A percentile compares a stretch with the other conserved stretches of the same genome.
Conservation (phyloP, 2,113 vertebrate genomes). For the Neodontobutis hainanensis region DNA sequence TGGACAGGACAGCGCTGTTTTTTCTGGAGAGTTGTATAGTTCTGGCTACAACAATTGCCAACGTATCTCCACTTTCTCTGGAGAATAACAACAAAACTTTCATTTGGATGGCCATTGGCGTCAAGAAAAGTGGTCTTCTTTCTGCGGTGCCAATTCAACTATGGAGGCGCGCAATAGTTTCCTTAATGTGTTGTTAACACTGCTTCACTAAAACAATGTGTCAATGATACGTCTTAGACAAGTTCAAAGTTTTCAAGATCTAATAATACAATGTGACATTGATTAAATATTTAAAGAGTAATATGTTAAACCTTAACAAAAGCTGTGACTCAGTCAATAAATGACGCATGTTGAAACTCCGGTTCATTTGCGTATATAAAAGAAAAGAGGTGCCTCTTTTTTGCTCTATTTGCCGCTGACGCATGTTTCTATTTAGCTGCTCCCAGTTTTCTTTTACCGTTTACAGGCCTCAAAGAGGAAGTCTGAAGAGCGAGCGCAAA, state of each 20-base stretch:
- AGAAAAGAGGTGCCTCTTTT: constrained; percentile 7
- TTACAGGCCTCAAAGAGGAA: constrained; percentile 22
- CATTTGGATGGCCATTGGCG: no score
- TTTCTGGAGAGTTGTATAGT: no score
- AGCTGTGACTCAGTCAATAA: constrained; percentile 25
- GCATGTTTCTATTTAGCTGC: constrained; percentile 36
- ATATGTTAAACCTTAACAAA: constrained; percentile 1
- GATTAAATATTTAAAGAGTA: constrained; percentile 3
- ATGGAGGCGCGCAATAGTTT: no score
- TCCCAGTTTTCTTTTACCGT: constrained; percentile 19
- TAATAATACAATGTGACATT: background rate
- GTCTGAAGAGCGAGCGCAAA: constrained; percentile 5
- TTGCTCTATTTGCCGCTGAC: constrained; percentile 12
- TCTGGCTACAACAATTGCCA: no score
- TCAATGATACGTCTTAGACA: background rate
- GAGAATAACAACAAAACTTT: no score
- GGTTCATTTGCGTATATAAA: background rate
- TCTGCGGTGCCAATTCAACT: no score
- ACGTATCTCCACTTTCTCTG: no score
- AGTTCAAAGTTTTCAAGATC: background rate
- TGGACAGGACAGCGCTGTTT: no score
- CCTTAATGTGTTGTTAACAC: no score
- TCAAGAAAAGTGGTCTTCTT: no score
- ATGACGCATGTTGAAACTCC: constrained; percentile 14
- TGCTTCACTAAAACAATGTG: background rate